Conservation (phyloP, 1,140 invertebrate genomes). For the Zaprionus camerounensis region DNA sequence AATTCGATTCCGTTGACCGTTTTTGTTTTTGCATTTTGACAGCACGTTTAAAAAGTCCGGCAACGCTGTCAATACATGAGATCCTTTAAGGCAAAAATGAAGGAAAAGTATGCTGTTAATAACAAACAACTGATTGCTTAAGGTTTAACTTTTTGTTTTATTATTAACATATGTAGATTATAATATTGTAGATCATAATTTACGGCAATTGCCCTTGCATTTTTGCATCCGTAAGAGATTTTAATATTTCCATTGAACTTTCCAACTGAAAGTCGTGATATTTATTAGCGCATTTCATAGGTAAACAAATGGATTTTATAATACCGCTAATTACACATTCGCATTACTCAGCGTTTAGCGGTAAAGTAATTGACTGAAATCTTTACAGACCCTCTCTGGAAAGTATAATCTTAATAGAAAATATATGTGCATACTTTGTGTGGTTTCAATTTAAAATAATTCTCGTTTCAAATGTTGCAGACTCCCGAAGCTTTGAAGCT, state of each 20-base stretch:
- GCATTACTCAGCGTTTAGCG: slow-evolving; percentile 51
- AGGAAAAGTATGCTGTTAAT: background rate
- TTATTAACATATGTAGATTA: background rate
- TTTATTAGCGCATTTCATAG: slow-evolving; percentile 45
- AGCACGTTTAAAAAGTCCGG: background rate
- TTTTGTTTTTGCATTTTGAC: background rate
- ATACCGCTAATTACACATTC: slow-evolving; percentile 60
- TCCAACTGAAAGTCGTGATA: slow-evolving; percentile 41
- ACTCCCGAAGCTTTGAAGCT: slow-evolving; percentile 36
- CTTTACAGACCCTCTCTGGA: background rate
- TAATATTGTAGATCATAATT: background rate
- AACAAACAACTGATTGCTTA: background rate
- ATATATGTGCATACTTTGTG: background rate
- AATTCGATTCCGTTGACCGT: background rate
- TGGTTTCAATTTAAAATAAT: background rate
- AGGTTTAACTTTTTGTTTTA: background rate
- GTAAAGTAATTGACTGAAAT: background rate
- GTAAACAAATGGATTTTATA: slow-evolving; percentile 9
- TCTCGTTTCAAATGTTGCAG: slow-evolving; percentile 11
- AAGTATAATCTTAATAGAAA: background rate
- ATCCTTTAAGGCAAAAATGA: background rate
- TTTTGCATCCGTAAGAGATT: background rate
- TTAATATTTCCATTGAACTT: slow-evolving; percentile 7
- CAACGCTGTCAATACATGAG: background rate
- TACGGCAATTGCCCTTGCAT: background rate